Base-by-base conservation (phyloP, 2,113 vertebrate species). In the Mirounga angustirostris region DNA sequence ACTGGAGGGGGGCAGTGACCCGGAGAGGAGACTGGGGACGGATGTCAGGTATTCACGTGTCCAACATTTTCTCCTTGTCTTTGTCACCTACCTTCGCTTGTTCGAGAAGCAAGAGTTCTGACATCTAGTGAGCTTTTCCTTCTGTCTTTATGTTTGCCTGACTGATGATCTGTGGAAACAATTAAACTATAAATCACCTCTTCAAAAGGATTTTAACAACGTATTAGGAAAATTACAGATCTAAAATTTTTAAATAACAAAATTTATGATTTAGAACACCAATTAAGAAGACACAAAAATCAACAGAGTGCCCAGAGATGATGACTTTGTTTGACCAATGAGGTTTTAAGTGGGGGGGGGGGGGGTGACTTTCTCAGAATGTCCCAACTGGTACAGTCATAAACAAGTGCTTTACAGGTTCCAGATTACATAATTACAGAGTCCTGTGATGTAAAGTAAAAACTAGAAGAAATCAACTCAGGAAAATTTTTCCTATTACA, bases 51-150 rank as follows among this genome's bases (percentile, higher is more conserved):
- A 46, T 28, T 15, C 73, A 16, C 43, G 6, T 28, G 7, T 9
- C 4, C 74, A 16, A 4, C 76, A 18, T 19, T 22, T 15, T 65
- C 24, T 46, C 71, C 74, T 76, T 58, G 6, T 78, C 59, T 46
- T 19, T 15, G 24, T 93, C 94, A 98, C 99, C 98, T 99, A 99
- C 99, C 99, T 98, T 99, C 99, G 80, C 99, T 99, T 92, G 99
- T 98, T 94, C 99, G 99, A 86, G 99, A 99, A 11, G 99, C 99
- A 52, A 99, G 99, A 22, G 99, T 99, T 97, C 99, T 99, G 87
- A 99, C 99, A 36, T 99, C 99, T 81, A 99, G 98, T 33, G 99
- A 99, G 97, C 99, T 99, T 99, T 99, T 99, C 99, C 99, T 99
- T 90, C 99, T 99, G 98, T 99, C 99, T 98, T 99, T 99, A 98